These are phyloP conservation scores for Oreochromis tanganicae DNA, from an alignment of 2,113 vertebrate species.

Conservation along the genomic window DNA sequence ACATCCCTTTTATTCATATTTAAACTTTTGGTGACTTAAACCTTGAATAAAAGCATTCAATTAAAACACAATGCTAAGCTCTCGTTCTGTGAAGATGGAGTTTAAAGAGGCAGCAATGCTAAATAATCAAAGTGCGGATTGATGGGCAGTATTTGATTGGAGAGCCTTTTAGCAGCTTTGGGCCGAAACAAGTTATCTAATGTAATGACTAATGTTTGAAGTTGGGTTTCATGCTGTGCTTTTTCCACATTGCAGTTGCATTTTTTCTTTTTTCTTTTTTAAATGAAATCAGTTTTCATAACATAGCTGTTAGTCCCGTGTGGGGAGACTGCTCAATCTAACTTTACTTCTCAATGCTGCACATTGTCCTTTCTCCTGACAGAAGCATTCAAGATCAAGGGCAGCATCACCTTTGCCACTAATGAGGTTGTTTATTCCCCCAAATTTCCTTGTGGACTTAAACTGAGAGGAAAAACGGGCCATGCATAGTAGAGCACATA, in stretches of 20 bases:
- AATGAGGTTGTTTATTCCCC: slow-evolving; percentile 63
- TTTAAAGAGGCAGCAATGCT: neutral
- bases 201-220: neutral
- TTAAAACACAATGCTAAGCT: neutral
- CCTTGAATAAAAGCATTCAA: neutral
- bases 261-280: neutral
- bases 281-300: neutral
- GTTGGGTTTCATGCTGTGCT: neutral
- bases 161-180: neutral
- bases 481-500: slow-evolving; percentile 54
- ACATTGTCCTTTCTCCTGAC: slow-evolving; percentile 37
- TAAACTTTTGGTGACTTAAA: neutral
- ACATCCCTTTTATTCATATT: neutral
- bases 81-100: neutral
- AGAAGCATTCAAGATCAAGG: slow-evolving; percentile 56
- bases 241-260: neutral
- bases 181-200: neutral
- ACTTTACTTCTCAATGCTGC: slow-evolving; percentile 25
- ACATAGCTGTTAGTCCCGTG: neutral
- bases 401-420: slow-evolving; percentile 60
- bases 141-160: neutral
- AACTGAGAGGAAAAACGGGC: slow-evolving; percentile 31
- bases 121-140: neutral
- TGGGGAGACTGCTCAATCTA: slow-evolving; percentile 14
- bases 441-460: slow-evolving; percentile 57